phyloP scores from a whole-genome alignment of 2,113 vertebrate species.

The Corythoichthys intestinalis region DNA sequence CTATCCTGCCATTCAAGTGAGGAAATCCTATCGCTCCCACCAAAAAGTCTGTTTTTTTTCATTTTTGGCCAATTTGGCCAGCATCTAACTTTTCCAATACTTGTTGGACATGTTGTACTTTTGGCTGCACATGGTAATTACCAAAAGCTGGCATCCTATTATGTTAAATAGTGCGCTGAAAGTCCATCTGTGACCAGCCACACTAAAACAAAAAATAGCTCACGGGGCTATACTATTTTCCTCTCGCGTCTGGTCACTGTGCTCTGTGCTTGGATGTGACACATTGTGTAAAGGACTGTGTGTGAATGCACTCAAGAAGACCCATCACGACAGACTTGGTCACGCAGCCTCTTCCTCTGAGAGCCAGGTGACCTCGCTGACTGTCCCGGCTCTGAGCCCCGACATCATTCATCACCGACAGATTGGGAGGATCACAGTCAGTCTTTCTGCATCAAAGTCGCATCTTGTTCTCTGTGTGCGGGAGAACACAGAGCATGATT shows the following conservation, averaged over 20 bases:
- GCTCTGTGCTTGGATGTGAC: constrained; percentile 9
- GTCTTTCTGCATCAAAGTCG: constrained; percentile 33
- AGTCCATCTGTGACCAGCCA: neutral
- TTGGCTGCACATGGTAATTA: neutral
- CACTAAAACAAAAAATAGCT: neutral
- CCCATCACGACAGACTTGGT: constrained; percentile 18
- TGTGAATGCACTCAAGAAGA: constrained; percentile 17
- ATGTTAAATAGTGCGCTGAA: neutral
- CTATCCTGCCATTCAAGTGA: neutral
- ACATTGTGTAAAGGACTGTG: constrained; percentile 10
- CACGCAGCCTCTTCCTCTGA: constrained; percentile 28
- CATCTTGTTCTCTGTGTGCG: constrained; percentile 36
- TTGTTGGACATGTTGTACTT: neutral
- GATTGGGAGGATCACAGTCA: constrained; percentile 40
- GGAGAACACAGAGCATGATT: constrained; percentile 49
- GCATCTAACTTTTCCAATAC: neutral
- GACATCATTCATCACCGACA: constrained; percentile 37
- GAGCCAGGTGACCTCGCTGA: constrained; percentile 49
- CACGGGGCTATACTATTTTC: neutral
- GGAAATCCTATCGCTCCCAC: neutral
- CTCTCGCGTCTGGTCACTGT: constrained; percentile 2
- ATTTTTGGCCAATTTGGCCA: neutral
- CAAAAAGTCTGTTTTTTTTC: neutral
- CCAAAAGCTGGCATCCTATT: neutral
- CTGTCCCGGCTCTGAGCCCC: constrained; percentile 44